Evolutionary conservation across 64 coral and sea anemone genomes (phyloP), one percentile per base, ranked within the genome.

Genomic region (Stichodactyla mertensii): DNA sequence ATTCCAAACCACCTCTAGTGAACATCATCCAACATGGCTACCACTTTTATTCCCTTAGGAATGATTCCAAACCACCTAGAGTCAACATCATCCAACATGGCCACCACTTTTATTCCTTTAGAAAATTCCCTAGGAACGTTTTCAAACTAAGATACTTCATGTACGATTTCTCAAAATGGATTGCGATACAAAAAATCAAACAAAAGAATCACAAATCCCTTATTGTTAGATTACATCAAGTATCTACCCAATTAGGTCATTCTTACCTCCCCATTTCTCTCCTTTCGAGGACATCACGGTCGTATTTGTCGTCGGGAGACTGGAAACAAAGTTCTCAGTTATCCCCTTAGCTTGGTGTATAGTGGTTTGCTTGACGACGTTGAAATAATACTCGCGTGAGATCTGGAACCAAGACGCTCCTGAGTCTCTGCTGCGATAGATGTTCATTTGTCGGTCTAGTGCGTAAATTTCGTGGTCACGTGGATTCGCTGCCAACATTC

Each of bases 331-430:
- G 54, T 82, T 92, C 55, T 92, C 90, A 4, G 90, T 77, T 51
- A 92, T 86, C 24, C 81, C 61, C 2, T 28, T 92, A 23, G 90
- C 85, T 19, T 54, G 14, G 16, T 67, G 26, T 36, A 92, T 16
- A 10, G 26, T 13, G 4, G 85, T 27, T 51, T 87, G 78, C 16
- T 70, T 86, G 56, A 16, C 24, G 18, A 70, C n/a, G 6, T 56
- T 55, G 6, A 82, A 52, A 0, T 85, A 36, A 74, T 92, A 92
- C 36, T 79, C 77, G 36, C 67, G 74, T 52, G 90, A 87, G 85
- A 92, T 82, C 85, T 92, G 90, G 52, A 11, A 86, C 90, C 90
- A 92, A 26, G 90, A 66, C 24, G 61, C 57, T 26, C 90, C 90
- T 9, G 86, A 87, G 51, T 92, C 90, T 26, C 58, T 15, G 78